phyloP scores from a whole-genome alignment of 2,797 vertebrate species.

The Pyrocephalus nanus region DNA sequence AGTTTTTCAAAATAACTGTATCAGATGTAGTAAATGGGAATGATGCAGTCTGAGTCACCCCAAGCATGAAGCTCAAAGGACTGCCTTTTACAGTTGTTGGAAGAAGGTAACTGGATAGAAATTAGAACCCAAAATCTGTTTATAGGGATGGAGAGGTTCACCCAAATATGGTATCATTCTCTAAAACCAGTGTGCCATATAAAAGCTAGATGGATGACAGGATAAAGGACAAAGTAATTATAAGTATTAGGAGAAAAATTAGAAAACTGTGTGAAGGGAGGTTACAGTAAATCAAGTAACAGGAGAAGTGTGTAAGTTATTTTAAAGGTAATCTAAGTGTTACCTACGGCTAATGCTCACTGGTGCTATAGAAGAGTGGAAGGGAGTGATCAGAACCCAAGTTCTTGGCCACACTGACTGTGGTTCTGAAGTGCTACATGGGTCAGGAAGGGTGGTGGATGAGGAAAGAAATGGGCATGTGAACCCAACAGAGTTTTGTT shows the following conservation, averaged over 20 bases:
- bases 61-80: fast-evolving
- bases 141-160: background rate
- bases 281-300: background rate
- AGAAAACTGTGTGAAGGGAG: background rate
- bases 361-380: background rate
- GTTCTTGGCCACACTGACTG: background rate
- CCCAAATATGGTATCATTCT: background rate
- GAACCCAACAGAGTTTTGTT: background rate
- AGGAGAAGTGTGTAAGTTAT: background rate
- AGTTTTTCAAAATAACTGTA: background rate
- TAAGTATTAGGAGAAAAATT: background rate
- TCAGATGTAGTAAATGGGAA: background rate
- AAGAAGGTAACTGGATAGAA: background rate
- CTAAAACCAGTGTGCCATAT: background rate
- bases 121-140: background rate
- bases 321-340: background rate
- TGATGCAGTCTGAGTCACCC: background rate
- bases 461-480: background rate
- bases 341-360: background rate
- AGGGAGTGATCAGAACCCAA: background rate
- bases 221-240: background rate
- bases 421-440: background rate
- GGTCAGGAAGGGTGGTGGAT: background rate
- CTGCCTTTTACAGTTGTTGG: background rate
- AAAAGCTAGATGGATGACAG: background rate